Percentiles rank a stretch among this genome's conserved stretches.
Evolutionary conservation across 2,888 invertebrate species (phyloP).

Genomic region (Lycocerus yunnanus): DNA sequence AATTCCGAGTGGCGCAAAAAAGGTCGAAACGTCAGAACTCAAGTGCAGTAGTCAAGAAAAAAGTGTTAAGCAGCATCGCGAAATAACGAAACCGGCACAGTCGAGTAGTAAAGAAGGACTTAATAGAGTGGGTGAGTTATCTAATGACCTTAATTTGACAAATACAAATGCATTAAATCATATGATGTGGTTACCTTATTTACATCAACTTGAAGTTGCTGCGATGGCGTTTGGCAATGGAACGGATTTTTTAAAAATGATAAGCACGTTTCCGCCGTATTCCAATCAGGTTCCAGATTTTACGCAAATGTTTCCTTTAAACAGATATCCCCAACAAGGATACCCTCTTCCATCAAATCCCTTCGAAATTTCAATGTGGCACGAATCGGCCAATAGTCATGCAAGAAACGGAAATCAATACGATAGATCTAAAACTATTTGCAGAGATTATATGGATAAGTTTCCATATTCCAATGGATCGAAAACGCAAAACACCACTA

Average conservation of each 20-base stretch:
- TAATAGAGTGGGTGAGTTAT: conserved; percentile 8
- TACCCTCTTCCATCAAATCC: conserved; percentile 52
- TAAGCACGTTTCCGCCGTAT: conserved; percentile 59
- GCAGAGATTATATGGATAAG: conserved; percentile 34
- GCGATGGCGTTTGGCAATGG: conserved; percentile 59
- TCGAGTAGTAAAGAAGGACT: conserved; percentile 29
- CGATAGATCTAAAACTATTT: conserved; percentile 40
- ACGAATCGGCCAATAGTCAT: conserved; percentile 66
- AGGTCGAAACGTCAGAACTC: not conserved
- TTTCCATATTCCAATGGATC: conserved; percentile 3
- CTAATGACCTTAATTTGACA: conserved; percentile 16
- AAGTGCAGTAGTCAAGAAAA: not conserved
- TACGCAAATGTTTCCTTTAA: conserved; percentile 57
- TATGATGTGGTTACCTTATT: conserved; percentile 76
- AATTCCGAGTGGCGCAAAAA: not conserved
- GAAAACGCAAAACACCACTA: conserved; percentile 11
- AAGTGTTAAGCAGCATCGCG: conserved; percentile 13
- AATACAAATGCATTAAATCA: conserved; percentile 63
- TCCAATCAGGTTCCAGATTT: conserved; percentile 57
- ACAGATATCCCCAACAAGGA: conserved; percentile 57
- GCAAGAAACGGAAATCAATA: conserved; percentile 40
- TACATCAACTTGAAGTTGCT: conserved; percentile 63
- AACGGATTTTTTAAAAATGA: conserved; percentile 64
- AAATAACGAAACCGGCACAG: conserved; percentile 19
- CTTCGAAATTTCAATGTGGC: conserved; percentile 70